Conservation (phyloP, 2,888 invertebrate genomes). For the Crocallis elinguaria region DNA sequence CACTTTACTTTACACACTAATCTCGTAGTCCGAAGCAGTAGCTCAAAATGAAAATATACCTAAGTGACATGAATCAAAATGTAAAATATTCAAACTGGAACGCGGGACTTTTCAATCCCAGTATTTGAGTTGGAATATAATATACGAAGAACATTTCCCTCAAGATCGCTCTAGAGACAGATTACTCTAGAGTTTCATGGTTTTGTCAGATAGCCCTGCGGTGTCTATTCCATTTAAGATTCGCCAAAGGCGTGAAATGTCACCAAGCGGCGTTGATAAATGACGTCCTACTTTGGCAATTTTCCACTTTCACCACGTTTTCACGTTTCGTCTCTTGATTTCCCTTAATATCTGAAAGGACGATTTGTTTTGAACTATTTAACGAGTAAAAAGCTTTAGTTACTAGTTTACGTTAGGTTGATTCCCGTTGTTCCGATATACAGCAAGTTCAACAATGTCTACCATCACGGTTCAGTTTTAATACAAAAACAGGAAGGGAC, state of each 20-base stretch:
- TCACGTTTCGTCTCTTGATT: conserved; percentile 47
- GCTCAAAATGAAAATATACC: neutral
- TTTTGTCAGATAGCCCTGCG: conserved; percentile 42
- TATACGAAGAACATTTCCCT: conserved; percentile 6
- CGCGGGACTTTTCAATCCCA: conserved; percentile 2
- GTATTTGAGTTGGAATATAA: conserved; percentile 3
- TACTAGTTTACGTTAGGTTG: conserved; percentile 17
- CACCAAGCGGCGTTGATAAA: conserved; percentile 68
- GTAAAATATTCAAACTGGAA: neutral
- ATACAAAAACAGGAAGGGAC: no score
- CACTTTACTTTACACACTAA: no score
- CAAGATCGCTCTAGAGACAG: conserved; percentile 13
- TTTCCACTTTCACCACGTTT: conserved; percentile 62
- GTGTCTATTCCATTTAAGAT: conserved; percentile 58
- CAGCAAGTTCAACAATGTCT: neutral
- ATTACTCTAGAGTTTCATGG: conserved; percentile 25
- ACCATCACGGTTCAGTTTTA: no score
- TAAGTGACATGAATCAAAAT: neutral
- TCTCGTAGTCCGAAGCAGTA: neutral
- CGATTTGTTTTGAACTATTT: conserved; percentile 40
- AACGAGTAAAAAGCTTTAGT: conserved; percentile 20
- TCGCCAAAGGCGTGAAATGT: conserved; percentile 61
- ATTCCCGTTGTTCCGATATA: neutral
- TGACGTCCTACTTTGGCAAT: conserved; percentile 64
- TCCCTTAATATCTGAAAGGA: conserved; percentile 55